phyloP scores from a whole-genome alignment of 2,113 vertebrate genomes.

The Montifringilla adamsi region DNA sequence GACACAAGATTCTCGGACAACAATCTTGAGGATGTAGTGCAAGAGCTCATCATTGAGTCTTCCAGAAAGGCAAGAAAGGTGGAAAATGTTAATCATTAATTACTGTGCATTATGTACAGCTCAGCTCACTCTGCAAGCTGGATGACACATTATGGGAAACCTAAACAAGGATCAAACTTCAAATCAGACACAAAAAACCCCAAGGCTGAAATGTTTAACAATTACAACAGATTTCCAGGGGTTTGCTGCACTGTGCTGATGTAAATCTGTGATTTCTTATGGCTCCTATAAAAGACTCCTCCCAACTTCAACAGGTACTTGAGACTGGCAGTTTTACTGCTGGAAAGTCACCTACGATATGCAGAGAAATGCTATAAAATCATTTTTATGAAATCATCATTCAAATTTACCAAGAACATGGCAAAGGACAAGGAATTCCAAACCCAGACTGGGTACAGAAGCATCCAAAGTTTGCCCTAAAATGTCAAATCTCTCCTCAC shows the following conservation, averaged over 20 bases:
- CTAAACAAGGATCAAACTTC: background rate
- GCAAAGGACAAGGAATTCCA: background rate
- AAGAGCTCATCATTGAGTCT: conserved; percentile 95
- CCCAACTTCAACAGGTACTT: background rate
- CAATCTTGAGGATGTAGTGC: conserved; percentile 97
- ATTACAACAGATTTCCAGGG: background rate
- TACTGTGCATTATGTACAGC: background rate
- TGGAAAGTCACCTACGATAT: background rate
- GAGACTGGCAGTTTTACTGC: background rate
- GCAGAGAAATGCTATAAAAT: background rate
- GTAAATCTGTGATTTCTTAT: background rate
- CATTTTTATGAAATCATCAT: background rate
- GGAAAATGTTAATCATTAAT: background rate
- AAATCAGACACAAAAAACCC: background rate
- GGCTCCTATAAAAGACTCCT: background rate
- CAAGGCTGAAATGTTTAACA: background rate
- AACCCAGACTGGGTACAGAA: background rate
- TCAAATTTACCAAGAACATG: accelerated
- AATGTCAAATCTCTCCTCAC: background rate
- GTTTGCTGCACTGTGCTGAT: background rate
- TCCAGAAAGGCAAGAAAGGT: conserved; percentile 57
- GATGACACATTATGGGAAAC: background rate
- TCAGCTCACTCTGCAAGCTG: background rate
- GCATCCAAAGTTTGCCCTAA: background rate
- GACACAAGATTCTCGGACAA: conserved; percentile 95